Base-by-base conservation (phyloP, 2,888 invertebrate genomes). In the Coelinius sp. region DNA sequence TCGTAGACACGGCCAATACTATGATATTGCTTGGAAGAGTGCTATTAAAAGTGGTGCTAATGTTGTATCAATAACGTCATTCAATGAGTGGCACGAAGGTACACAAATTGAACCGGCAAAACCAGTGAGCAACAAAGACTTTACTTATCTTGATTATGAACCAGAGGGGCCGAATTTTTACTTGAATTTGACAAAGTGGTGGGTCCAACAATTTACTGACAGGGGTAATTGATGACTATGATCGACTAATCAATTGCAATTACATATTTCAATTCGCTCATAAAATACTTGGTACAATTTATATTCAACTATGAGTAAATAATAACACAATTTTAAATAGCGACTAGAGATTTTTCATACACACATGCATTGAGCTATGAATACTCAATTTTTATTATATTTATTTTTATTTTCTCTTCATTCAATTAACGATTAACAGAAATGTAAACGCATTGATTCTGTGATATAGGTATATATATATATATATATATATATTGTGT, bases 81-180 rank as follows among this genome's bases (percentile, higher is more conserved):
- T 93, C 82, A 94, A 94, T 83, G 93, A 93, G 82, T 94, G 93
- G 93, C 92, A 92, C 77, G 93, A 93, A 85, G 94, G 94, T 4
- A 93, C 93, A 8, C 93, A 94, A 87, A 93, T 94, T 69, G 94
- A 94, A 84, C 92, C 92, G 46, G 93, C 92, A 0, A 84, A 89
- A 17, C 84, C 89, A 1, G 89, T 89, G 71, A 83, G 81, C 27
- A 84, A 82, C 59, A 80, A 84, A 12, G 83, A 82, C 20, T 89
- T 87, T 77, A 86, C 85, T 0, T 92, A 91, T 80, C 81, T 89
- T 31, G 91, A 92, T 80, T 93, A 93, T 81, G 89, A 89, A 81
- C 92, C 92, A 0, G 90, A 91, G 65, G 89, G 90, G 0, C 88
- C 91, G 17, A 88, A 90, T 75, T 92, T 90, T 83, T 93, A 93